Evolutionary conservation across 2,797 vertebrate genomes (phyloP).

Genomic region (Falco novaeseelandiae): DNA sequence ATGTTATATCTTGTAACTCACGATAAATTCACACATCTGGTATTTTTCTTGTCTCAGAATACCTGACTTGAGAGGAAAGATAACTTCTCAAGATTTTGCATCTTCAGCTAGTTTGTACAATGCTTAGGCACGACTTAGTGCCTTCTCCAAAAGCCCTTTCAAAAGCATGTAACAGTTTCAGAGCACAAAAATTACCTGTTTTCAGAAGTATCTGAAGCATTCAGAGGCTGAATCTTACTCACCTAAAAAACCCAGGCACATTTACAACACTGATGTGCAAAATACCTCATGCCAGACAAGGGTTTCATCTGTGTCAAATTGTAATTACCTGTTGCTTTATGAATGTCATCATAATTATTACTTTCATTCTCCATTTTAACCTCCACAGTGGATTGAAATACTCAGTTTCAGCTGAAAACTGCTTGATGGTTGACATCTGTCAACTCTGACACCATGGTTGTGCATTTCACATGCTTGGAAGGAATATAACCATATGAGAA

Average conservation of each 20-base stretch:
- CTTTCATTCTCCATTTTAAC: background rate
- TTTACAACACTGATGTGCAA: background rate
- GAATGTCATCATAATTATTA: background rate
- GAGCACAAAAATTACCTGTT: background rate
- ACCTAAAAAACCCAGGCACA: background rate
- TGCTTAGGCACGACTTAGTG: background rate
- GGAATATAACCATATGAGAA: background rate
- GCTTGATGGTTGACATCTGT: background rate
- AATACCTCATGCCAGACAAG: background rate
- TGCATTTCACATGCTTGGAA: background rate
- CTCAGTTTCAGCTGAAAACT: background rate
- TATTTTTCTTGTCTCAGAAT: background rate
- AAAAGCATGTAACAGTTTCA: background rate
- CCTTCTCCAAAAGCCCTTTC: background rate
- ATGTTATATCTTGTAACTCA: background rate
- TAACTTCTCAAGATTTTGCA: background rate
- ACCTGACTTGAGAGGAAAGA: background rate
- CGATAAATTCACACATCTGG: background rate
- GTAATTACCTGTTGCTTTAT: background rate
- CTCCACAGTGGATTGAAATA: background rate
- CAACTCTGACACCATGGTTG: background rate
- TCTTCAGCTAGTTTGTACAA: background rate
- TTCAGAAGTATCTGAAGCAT: background rate
- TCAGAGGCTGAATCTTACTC: background rate
- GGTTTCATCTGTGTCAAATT: background rate